These are phyloP conservation scores for Mesitornis unicolor DNA, from an alignment of 2,113 vertebrate species.

Conservation along the genomic window DNA sequence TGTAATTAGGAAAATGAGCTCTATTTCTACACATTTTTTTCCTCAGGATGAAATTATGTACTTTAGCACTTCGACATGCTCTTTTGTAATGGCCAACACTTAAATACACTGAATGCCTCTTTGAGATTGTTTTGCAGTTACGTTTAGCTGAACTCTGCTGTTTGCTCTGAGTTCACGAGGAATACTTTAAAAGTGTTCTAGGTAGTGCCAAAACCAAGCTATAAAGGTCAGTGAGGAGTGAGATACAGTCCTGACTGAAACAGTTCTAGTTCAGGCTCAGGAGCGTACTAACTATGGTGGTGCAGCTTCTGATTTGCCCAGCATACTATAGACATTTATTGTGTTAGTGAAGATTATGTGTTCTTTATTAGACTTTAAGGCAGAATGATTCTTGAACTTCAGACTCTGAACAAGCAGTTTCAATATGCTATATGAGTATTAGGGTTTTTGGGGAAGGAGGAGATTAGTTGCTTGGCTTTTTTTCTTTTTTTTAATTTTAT, in stretches of 20 bases:
- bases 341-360: not conserved
- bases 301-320: not conserved
- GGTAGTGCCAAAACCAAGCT: not conserved
- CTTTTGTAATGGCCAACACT: not conserved
- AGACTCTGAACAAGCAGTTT: not conserved
- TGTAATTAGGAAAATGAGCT: not conserved
- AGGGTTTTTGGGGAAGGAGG: not conserved
- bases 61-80: not conserved
- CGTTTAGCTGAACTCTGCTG: not conserved
- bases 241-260: not conserved
- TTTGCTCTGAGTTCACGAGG: not conserved
- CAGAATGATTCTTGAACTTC: not conserved
- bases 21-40: not conserved
- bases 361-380: not conserved
- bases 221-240: not conserved
- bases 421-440: not conserved
- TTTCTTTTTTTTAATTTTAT: not conserved
- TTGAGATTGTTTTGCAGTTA: not conserved
- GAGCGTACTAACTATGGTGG: not conserved
- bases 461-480: not conserved
- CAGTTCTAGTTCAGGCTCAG: not conserved
- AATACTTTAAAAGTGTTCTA: not conserved
- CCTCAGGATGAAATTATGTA: fast-evolving
- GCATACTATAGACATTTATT: not conserved
- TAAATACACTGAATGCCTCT: not conserved